A percentile compares a stretch with the other conserved stretches of the same genome.
These are phyloP conservation scores for Popillia japonica DNA, from an alignment of 1,140 invertebrate genomes.

Conservation along the genomic window DNA sequence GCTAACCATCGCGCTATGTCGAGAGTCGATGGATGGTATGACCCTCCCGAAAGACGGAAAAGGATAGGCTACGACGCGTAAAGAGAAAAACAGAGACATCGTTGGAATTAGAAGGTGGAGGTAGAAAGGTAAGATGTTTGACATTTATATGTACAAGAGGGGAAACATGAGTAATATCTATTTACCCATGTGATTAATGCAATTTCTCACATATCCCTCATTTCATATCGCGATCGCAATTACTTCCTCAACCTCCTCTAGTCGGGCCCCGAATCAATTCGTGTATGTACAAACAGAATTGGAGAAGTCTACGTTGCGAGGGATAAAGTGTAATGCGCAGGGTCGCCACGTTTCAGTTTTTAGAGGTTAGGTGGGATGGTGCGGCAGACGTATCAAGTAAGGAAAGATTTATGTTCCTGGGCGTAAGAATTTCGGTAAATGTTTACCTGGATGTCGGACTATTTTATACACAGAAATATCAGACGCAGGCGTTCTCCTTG, in stretches of 20 bases:
- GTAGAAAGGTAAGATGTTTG: not conserved
- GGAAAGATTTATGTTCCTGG: not conserved
- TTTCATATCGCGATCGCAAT: too few species aligned
- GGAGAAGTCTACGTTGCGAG: not conserved
- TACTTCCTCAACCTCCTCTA: not conserved
- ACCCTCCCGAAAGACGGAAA: not conserved
- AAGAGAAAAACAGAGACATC: not conserved
- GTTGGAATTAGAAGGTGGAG: not conserved
- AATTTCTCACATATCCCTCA: too few species aligned
- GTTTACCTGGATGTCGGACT: slow-evolving; percentile 21
- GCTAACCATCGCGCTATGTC: not conserved
- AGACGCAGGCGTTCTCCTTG: not conserved
- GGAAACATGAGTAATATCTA: too few species aligned
- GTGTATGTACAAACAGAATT: not conserved
- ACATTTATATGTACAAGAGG: too few species aligned
- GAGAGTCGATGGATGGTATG: not conserved
- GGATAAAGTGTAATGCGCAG: not conserved
- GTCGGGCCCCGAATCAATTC: not conserved
- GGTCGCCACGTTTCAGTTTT: not conserved
- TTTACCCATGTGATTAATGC: too few species aligned
- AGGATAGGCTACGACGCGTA: not conserved
- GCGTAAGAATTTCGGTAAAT: slow-evolving; percentile 29
- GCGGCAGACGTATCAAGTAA: not conserved
- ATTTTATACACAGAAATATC: not conserved
- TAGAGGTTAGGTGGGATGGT: not conserved